Conservation (phyloP, 2,113 vertebrate genomes). For the Callopanchax toddi region DNA sequence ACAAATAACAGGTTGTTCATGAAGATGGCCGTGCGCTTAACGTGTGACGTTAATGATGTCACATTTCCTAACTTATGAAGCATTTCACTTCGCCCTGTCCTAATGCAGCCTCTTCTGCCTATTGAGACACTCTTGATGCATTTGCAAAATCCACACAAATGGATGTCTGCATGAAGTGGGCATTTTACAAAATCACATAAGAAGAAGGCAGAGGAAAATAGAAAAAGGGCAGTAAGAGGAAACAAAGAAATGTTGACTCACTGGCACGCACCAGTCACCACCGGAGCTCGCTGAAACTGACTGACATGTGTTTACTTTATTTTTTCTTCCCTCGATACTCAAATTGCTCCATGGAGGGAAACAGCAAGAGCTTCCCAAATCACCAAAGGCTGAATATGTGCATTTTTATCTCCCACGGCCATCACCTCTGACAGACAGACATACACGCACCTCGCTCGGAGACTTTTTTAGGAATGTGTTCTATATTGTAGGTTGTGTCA, state of each 20-base stretch:
- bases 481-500: constrained; percentile 27
- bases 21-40: neutral
- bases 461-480: constrained; percentile 21
- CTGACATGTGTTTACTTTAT: constrained; percentile 68
- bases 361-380: constrained; percentile 55
- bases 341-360: constrained; percentile 64
- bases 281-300: constrained; percentile 52
- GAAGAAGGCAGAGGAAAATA: constrained; percentile 6
- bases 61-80: no score
- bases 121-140: neutral
- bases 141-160: no score
- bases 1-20: constrained; percentile 5
- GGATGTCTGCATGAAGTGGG: no score
- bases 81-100: no score
- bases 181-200: neutral
- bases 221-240: constrained; percentile 10
- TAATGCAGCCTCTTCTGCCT: no score
- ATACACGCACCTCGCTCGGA: constrained; percentile 32
- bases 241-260: constrained; percentile 27
- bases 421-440: constrained; percentile 54
- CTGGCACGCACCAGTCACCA: constrained; percentile 43
- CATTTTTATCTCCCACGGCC: constrained; percentile 65
- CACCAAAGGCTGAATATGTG: constrained; percentile 61
- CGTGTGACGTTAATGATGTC: no score
- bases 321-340: constrained; percentile 46